Percentiles rank a stretch among this genome's conserved stretches.
Conservation (phyloP, 2,113 vertebrate species). For the Lophura nycthemera region DNA sequence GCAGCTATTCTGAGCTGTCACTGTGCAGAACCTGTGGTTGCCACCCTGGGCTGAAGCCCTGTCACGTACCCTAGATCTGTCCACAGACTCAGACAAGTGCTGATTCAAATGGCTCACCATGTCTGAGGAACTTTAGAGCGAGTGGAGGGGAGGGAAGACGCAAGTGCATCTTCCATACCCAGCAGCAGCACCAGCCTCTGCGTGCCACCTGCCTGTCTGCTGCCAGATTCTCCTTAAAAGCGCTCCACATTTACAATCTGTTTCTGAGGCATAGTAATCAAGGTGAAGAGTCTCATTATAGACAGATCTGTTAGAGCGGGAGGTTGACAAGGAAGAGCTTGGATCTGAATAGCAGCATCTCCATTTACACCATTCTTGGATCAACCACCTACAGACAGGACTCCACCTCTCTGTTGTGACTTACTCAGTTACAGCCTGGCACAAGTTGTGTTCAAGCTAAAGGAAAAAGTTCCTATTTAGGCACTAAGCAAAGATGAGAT, state of each 20-base stretch:
- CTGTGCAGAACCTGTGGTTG: not conserved
- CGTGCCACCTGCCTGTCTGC: not conserved
- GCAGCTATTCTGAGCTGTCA: not conserved
- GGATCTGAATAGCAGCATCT: not conserved
- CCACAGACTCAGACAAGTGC: not conserved
- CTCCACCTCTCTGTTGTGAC: not conserved
- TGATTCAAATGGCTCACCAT: not conserved
- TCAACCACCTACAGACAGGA: accelerated
- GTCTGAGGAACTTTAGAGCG: not conserved
- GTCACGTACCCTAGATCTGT: not conserved
- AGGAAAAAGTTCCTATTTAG: not conserved
- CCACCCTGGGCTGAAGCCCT: not conserved
- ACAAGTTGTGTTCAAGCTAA: not conserved
- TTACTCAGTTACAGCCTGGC: not conserved
- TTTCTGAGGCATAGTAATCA: not conserved
- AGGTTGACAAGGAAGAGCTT: not conserved
- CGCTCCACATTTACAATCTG: not conserved
- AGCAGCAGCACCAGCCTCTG: not conserved
- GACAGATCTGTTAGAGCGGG: not conserved
- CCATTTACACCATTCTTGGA: not conserved
- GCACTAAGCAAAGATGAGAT: not conserved
- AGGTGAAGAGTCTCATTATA: not conserved
- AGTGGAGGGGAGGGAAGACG: not conserved
- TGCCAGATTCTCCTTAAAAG: not conserved
- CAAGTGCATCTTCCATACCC: not conserved